Evolutionary conservation across 2,888 invertebrate species (phyloP), one percentile per base, ranked within the genome.

Genomic region (Caenorhabditis parvicauda): DNA sequence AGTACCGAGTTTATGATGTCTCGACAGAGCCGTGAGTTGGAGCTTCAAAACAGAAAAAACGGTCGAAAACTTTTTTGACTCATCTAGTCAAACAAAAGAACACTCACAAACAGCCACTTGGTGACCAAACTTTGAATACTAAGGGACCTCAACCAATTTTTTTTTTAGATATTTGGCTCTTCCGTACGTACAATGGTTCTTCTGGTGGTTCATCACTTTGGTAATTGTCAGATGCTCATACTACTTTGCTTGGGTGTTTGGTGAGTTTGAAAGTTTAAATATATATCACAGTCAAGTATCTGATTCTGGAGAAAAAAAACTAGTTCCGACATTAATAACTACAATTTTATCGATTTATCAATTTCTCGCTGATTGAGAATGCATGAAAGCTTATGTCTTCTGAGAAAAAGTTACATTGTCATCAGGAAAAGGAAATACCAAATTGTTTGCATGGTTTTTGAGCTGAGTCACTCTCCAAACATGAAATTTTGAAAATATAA

Each of bases 241-340:
- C 60, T 82, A 82, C 67, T 80, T 79, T 49, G 82, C 81, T 14
- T 82, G 82, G 82, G 71, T 69, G 5, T 59, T 76, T 21, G 72
- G 77, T 76, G 44, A 56, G 64, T 47, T 25, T 22, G 22, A n/a
- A n/a, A n/a, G n/a, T 17, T n/a, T 22, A 3, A n/a, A 22, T 12
- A 14, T 9, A 41, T 41, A 14, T 32, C 14, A 32, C 9, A 32
- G 35, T 14, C 14, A 12, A 32, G 35, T 32, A 12, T 32, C 35
- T 9, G 9, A 12, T 14, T 14, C 35, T 14, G 35, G 35, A 14
- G 35, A n/a, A n/a, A n/a, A n/a, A n/a, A n/a, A n/a, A n/a, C n/a
- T n/a, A n/a, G n/a, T n/a, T n/a, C n/a, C n/a, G n/a, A n/a, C n/a
- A n/a, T n/a, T n/a, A n/a, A n/a, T n/a, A n/a, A n/a, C n/a, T n/a